Base-by-base conservation (phyloP, 1,140 invertebrate species). In the Zophobas morio region DNA sequence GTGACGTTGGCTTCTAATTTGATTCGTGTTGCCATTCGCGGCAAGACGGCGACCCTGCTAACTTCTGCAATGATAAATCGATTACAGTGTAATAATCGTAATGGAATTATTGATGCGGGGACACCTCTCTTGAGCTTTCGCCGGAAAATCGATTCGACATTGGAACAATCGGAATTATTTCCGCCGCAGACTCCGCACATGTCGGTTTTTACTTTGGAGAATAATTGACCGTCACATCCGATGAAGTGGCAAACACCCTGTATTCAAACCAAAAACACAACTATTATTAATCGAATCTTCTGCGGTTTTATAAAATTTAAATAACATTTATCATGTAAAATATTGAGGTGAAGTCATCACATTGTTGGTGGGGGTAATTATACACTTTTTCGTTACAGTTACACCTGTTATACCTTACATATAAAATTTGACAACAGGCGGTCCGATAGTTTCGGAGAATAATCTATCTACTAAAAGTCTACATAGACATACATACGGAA, bases 131-230 rank as follows among this genome's bases (percentile, higher is more conserved):
- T 88, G 33, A 91, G 85, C 78, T 83, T 89, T 78, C 88, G 87
- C 5, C 86, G 83, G 82, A 89, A 88, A 66, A 85, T 84, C 74
- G 85, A 81, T 71, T 84, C 85, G 70, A 88, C 82, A 49, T 81
- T 86, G 39, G 88, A 88, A 87, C 93, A 95, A 57, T 88, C 88
- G 2, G 88, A 88, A 80, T 90, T 90, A 78, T 92, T 88, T 1
- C 93, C 94, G 33, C 88, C 89, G 84, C 94, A 95, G 6, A 91
- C 88, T 3, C 94, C 92, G 84, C 94, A 95, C 46, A 88, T 86
- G 85, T 95, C 94, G 73, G 87, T 84, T 32, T 82, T 79, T 5
- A 84, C 81, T 39, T 84, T 85, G 0, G 93, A 94, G 36, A 90
- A 90, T 47, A 94, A 83, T 40, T 91, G 84, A n/a, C 89, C 90